Evolutionary conservation across 2,797 vertebrate genomes (phyloP), one percentile per base, ranked within the genome.

Genomic region (Sebastes melanostomus): DNA sequence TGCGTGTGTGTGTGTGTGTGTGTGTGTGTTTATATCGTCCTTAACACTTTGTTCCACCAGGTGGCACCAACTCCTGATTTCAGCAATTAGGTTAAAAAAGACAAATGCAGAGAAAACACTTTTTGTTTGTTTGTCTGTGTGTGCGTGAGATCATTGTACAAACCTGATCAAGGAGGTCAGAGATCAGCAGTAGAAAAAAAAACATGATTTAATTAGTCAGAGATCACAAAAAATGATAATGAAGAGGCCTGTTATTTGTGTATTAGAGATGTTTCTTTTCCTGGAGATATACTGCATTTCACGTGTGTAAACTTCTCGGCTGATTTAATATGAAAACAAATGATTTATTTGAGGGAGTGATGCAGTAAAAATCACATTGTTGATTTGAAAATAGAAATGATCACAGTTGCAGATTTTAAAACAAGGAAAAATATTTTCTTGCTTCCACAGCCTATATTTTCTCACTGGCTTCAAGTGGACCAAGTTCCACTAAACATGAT

Each of bases 41-140:
- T 4, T 36, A 59, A 30, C 14, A 34, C 9, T 9, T 68, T 75
- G 22, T 29, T 71, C 90, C 93, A 93, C 85, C 79, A 93, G 93
- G 89, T 90, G 93, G 93, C 86, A 80, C 91, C 81, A 91, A 78
- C 60, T 77, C 80, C 72, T 72, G 72, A 60, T 32, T 69, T 69
- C 56, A 78, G 16, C 10, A 32, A 30, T 62, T 20, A 11, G 3
- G 24, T 74, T 60, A 9, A 59, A 66, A 62, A 54, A 69, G 52
- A 24, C 16, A 20, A 52, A n/a, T 71, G 27, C 18, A 74, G 66
- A 81, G 58, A 78, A 60, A 72, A 74, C 32, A 6, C 4, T 1
- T 61, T 66, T 46, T 27, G 24, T 65, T 29, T 70, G 52, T 34
- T 22, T 8, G 30, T 61, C 0, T 22, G 29, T 61, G 59, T 32